Base-by-base conservation (phyloP, 2,797 vertebrate genomes). In the Galago senegalensis region DNA sequence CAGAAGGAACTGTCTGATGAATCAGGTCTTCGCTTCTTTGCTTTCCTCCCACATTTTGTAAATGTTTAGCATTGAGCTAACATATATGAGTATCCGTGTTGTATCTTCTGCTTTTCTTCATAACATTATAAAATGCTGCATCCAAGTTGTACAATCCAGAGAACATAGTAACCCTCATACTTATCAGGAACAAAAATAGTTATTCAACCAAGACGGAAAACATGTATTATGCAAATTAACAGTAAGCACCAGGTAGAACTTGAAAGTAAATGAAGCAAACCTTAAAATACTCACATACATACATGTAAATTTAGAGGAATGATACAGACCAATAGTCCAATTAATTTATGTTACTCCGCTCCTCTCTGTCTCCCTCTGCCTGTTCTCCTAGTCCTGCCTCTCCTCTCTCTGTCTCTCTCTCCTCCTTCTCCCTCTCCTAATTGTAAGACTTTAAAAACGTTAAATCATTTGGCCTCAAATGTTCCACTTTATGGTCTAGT, bases 401-500 rank as follows among this genome's bases (percentile, higher is more conserved):
- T 60, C 31, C 46, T 65, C 37, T 72, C 63, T 83, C 7, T 69
- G 14, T 79, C n/a, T 69, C 25, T 67, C 6, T 17, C 27, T 23
- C 85, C 63, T 92, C 56, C 46, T 14, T 80, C 3, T 31, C 27
- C n/a, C 46, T 37, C 17, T 70, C 60, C 7, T 76, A 82, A 11
- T 89, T 93, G 84, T 82, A 80, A 91, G 56, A 90, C 60, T 95
- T 97, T 70, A 43, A 96, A 94, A 94, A 93, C 60, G 34, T 95
- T 84, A 70, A 91, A 95, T 94, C 58, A 95, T 86, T 95, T 97
- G 77, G 31, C 70, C 70, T 97, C 91, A 97, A 92, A 93, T 93
- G 97, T 97, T 98, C 95, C 97, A 96, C 85, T 97, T 96, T 95
- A 93, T 25, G 92, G 91, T 96, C 96, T 96, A 86, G 81, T 93